Base-by-base conservation (phyloP, 2,113 vertebrate species). In the Ceuthmochares aereus region DNA sequence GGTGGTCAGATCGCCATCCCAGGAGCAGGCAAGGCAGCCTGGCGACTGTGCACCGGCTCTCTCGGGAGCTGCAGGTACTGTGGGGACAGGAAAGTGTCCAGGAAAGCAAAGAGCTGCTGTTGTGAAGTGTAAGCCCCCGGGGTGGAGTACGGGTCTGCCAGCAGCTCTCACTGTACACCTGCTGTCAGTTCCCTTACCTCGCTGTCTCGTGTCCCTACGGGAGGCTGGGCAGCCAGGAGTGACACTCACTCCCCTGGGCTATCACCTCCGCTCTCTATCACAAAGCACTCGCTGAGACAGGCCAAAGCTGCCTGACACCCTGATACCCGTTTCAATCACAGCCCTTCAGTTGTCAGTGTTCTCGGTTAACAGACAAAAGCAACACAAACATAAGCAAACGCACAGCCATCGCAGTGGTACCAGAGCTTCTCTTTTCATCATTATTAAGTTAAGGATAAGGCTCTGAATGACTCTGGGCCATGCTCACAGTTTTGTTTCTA, bases 281-380 rank as follows among this genome's bases (percentile, higher is more conserved):
- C 32, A 16, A 37, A 30, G 49, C 14, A 10, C 37, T 63, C 1
- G 1, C 67, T 8, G 12, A 26, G 32, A 27, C 42, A 42, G 23
- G 23, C 0, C 0, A 72, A 64, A 77, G n/a, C 58, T 59, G 47
- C 29, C 67, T 16, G 45, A 37, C 42, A 10, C 73, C 27, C 37
- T 10, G 18, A 12, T 3, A 18, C 1, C 4, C 2, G 0, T 40
- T 74, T 60, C 43, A 14, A 23, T 32, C 58, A 9, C 0, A 4
- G 49, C 62, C 34, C 30, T 42, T 40, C 51, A 23, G 10, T 14
- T 59, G 17, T 34, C 51, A 20, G 36, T 6, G 69, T 36, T 67
- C 68, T 27, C 9, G 14, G 30, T 8, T 16, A 37, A 62, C 27
- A 26, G n/a, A 42, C n/a, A 66, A 6, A 13, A 72, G 11, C 14